Evolutionary conservation across 1,140 invertebrate species (phyloP), one percentile per base, ranked within the genome.

Genomic region (Myzus persicae): DNA sequence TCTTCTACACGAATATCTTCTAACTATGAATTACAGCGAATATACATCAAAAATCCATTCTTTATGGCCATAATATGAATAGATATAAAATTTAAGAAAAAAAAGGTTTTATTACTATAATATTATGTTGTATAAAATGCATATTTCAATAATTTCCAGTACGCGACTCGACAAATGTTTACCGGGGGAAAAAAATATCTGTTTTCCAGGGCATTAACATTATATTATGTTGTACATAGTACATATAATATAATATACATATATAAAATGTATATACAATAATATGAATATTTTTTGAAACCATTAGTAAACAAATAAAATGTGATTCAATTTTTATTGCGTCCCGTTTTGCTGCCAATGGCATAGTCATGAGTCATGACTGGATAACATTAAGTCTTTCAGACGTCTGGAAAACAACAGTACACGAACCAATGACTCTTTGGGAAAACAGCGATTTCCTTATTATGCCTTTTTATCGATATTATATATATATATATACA

Each of bases 251-350:
- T 46, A 84, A 40, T 84, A 84, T 84, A 84, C 46, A 87, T 51
- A 9, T 36, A 51, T 51, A 38, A 84, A n/a, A 87, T 51, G 22
- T 36, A 51, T 51, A 38, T 38, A 51, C 4, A 38, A 44, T 46
- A 44, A 31, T 48, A 51, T 48, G 40, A 42, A 87, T 8, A 87
- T 44, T 46, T 51, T 48, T 76, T 76, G 31, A 36, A 88, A 54
- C 46, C 48, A 54, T 89, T 54, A 54, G 59, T 67, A 90, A 59
- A 90, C 54, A 42, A 93, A 93, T 91, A 91, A 93, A 93, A 85
- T 54, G 46, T 51, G 36, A 93, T 92, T 92, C 67, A 48, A 92
- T 92, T 92, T 82, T 92, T 92, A 92, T 92, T 18, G 76, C 81
- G 38, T 93, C 24, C 76, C 81, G 46, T 84, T 93, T 51, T 54